Percentiles rank a stretch among this genome's conserved stretches.
Conservation (phyloP, 2,113 vertebrate species). For the Caranx melampygus region DNA sequence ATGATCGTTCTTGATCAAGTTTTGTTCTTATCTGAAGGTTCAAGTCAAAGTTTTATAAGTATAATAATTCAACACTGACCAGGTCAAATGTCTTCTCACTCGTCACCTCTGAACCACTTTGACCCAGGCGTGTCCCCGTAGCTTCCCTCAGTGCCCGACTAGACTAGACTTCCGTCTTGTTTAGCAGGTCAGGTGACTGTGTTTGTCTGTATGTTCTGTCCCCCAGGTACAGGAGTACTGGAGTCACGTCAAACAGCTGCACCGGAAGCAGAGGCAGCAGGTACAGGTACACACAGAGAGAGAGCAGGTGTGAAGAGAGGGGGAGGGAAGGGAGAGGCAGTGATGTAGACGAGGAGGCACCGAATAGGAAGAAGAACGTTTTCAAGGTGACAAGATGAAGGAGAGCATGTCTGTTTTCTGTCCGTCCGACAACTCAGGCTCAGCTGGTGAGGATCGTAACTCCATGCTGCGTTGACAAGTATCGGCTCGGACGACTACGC, state of each 20-base stretch:
- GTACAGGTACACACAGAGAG: constrained; percentile 48
- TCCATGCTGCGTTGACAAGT: constrained; percentile 93
- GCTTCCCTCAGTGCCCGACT: background rate
- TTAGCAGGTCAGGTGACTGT: constrained; percentile 47
- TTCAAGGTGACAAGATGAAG: background rate
- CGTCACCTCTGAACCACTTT: background rate
- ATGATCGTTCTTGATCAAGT: background rate
- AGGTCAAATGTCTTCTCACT: constrained; percentile 18
- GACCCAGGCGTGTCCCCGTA: constrained; percentile 18
- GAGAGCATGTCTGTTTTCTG: background rate
- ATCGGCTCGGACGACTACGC: constrained; percentile 92
- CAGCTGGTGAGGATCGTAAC: constrained; percentile 92
- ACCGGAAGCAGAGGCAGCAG: constrained; percentile 54
- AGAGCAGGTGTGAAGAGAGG: background rate
- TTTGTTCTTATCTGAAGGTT: constrained; percentile 53
- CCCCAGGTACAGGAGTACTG: constrained; percentile 49
- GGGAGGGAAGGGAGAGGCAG: background rate
- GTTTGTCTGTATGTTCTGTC: constrained; percentile 69
- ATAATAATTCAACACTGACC: background rate
- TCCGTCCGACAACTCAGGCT: constrained; percentile 77
- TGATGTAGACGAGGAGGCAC: background rate
- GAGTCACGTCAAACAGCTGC: constrained; percentile 42
- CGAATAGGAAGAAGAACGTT: background rate
- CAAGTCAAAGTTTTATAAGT: background rate
- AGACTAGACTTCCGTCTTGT: constrained; percentile 15